Conservation (phyloP, 37 sponge, comb jelly and placozoan genomes). For the Beroe ovata region DNA sequence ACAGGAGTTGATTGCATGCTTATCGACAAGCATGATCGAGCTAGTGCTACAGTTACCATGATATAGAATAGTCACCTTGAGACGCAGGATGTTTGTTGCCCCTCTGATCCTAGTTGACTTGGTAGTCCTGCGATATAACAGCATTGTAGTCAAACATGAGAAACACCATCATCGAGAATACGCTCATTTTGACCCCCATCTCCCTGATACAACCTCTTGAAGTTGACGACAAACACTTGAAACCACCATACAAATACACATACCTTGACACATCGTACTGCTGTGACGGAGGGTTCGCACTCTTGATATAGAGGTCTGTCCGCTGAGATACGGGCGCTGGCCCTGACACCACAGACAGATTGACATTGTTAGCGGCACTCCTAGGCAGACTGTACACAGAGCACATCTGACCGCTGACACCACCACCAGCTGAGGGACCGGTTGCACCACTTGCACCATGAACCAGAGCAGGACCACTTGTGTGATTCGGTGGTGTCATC, state of each 20-base stretch:
- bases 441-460: not conserved
- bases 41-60: not conserved
- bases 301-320: conserved; percentile 15
- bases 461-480: not conserved
- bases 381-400: conserved; percentile 58
- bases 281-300: conserved; percentile 38
- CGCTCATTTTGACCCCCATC: too few species aligned
- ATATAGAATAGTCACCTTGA: conserved; percentile 12
- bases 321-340: conserved; percentile 55
- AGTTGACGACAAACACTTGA: too few species aligned
- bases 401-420: not conserved
- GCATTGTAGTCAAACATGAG: not conserved
- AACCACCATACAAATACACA: not conserved
- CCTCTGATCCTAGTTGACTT: conserved; percentile 54
- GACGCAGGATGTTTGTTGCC: conserved; percentile 48
- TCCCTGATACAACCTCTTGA: too few species aligned
- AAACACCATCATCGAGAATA: too few species aligned
- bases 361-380: conserved; percentile 18
- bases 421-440: not conserved
- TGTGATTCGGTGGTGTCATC: conserved; percentile 34
- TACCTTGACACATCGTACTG: conserved; percentile 41
- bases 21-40: too few species aligned
- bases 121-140: conserved; percentile 30
- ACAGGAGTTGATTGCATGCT: too few species aligned
- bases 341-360: conserved; percentile 56